phyloP scores from a whole-genome alignment of 2,113 vertebrate genomes.

The Chrysemys picta region DNA sequence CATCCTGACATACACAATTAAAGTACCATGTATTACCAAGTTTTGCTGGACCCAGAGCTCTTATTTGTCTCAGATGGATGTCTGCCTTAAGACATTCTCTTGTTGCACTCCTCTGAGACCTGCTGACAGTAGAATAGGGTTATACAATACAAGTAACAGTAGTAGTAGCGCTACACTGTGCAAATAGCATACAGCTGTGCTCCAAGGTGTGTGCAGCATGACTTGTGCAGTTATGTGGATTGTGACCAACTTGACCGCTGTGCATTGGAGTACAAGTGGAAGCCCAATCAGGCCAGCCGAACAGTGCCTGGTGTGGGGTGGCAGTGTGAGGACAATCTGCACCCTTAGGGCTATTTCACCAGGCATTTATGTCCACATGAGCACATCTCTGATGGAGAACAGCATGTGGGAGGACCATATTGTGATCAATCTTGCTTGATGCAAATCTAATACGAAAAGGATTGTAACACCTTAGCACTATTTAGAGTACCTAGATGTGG shows the following conservation, averaged over 20 bases:
- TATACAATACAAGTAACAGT: rapidly evolving
- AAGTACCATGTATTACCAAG: rapidly evolving
- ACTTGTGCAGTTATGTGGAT: neutral
- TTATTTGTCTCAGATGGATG: neutral
- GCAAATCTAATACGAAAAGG: rapidly evolving
- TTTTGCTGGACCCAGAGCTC: neutral
- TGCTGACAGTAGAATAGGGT: neutral
- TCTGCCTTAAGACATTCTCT: neutral
- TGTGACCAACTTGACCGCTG: neutral
- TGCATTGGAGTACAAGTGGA: neutral
- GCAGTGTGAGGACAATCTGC: neutral
- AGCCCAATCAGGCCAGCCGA: neutral
- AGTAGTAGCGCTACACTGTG: rapidly evolving
- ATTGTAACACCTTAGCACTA: rapidly evolving
- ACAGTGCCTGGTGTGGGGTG: rapidly evolving
- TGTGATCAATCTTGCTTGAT: neutral
- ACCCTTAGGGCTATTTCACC: neutral
- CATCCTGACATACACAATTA: neutral
- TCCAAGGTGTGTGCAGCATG: neutral
- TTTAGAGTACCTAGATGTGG: neutral
- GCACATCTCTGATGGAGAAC: neutral
- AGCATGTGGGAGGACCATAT: neutral
- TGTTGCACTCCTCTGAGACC: neutral
- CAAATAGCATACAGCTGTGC: neutral
- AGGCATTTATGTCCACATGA: rapidly evolving